Conservation (phyloP, 1,140 invertebrate genomes). For the Cepaea nemoralis region DNA sequence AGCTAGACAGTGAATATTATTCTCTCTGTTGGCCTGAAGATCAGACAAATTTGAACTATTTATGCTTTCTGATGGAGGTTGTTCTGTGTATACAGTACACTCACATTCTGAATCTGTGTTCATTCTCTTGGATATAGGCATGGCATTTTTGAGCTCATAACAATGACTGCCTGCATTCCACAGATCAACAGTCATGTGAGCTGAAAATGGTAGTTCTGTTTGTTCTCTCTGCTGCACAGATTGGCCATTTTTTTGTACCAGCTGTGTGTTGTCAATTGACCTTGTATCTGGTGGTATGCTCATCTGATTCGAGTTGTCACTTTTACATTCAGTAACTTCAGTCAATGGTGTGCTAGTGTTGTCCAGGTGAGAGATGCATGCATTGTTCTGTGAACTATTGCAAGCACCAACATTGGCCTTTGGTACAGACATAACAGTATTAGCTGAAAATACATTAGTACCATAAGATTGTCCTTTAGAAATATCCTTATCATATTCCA, state of each 20-base stretch:
- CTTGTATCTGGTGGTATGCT: too few species aligned
- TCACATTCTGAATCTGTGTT: neutral
- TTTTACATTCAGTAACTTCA: too few species aligned
- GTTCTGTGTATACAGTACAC: neutral
- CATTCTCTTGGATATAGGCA: neutral
- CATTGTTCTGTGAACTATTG: too few species aligned
- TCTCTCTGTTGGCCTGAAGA: neutral
- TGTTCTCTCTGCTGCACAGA: too few species aligned
- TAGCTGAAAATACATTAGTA: neutral
- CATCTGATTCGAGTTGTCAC: too few species aligned
- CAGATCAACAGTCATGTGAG: neutral
- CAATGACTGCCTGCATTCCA: neutral
- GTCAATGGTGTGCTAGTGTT: too few species aligned
- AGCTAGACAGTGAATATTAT: neutral
- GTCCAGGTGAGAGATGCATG: too few species aligned
- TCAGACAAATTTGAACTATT: neutral
- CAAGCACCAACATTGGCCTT: neutral
- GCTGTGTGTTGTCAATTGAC: too few species aligned
- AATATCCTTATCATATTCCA: neutral
- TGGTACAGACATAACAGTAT: neutral
- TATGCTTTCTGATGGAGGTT: neutral
- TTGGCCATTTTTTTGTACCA: too few species aligned
- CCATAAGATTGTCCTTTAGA: neutral
- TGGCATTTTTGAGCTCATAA: neutral
- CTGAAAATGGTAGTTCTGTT: neutral